Base-by-base conservation (phyloP, 2,888 invertebrate species). In the Stictocephala bisonia region DNA sequence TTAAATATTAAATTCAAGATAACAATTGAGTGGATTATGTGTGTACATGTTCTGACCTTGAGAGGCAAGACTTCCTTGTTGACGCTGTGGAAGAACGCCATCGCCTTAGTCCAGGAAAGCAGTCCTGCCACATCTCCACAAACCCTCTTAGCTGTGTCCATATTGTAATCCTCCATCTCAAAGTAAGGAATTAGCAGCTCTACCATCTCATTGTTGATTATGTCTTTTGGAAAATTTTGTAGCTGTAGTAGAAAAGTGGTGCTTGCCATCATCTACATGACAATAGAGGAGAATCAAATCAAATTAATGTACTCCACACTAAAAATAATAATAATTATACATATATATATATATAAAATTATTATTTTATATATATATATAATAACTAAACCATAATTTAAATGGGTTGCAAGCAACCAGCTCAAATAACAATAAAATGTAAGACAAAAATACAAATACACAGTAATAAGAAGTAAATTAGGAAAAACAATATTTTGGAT, bases 51-150 rank as follows among this genome's bases (percentile, higher is more conserved):
- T 18, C 78, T 67, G 76, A 86, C 86, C 82, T 97, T 98, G 4
- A 97, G 84, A 0, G 97, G 97, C 67, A 97, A 84, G 0, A 98
- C 98, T 86, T 98, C 98, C 84, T 95, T 96, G 85, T 98, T 98
- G 67, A 98, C 97, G 77, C 94, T 93, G 81, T 95, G 97, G 82
- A 98, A 98, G 84, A 96, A 95, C 0, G 93, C 91, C 96, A 96
- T 96, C 0, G 96, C 96, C 84, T 95, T 95, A 0, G 97, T 97
- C 98, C 98, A 98, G 0, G 96, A 96, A 1, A 96, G 85, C 11
- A 98, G 86, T 1, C 98, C 98, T 13, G 98, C 97, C 0, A 98
- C 97, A 82, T 98, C 97, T 69, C 97, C 97, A 82, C 97, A 98
- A 3, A 97, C 97, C 77, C 97, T 88, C 82, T 95, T 93, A 0